Conservation (phyloP, 2,888 invertebrate genomes). For the Arenicola marina region DNA sequence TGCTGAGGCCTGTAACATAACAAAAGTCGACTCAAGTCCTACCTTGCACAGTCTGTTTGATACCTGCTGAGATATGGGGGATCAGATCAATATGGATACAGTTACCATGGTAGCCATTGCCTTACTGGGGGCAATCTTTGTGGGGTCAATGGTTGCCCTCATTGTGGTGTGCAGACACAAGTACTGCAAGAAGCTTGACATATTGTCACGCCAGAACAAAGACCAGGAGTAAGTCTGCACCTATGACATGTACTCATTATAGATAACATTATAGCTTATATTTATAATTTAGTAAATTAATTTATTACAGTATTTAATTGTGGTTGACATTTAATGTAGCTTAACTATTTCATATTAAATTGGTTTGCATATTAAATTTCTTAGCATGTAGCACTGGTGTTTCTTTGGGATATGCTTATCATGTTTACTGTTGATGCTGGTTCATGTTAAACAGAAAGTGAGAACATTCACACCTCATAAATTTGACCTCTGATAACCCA, state of each 20-base stretch:
- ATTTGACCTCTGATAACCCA: too few species aligned
- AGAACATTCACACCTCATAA: too few species aligned
- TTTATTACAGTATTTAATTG: background rate
- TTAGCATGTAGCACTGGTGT: too few species aligned
- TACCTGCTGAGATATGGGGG: too few species aligned
- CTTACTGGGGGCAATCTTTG: slow-evolving; percentile 71
- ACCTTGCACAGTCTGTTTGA: too few species aligned
- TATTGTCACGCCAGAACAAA: slow-evolving; percentile 44
- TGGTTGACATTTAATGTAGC: background rate
- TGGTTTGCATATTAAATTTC: background rate
- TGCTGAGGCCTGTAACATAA: too few species aligned
- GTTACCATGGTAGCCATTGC: slow-evolving; percentile 73
- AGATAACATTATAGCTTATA: background rate
- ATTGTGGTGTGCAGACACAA: slow-evolving; percentile 70
- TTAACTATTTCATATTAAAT: background rate
- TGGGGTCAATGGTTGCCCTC: slow-evolving; percentile 71
- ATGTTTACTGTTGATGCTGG: too few species aligned
- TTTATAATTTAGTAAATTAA: background rate
- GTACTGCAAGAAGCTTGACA: slow-evolving; percentile 51
- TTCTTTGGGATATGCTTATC: too few species aligned
- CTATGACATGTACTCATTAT: background rate
- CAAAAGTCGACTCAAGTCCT: too few species aligned
- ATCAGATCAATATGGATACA: too few species aligned
- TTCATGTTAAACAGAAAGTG: too few species aligned
- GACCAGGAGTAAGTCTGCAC: slow-evolving; percentile 43